Base-by-base conservation (phyloP, 2,113 vertebrate genomes). In the Phalacrocorax aristotelis region DNA sequence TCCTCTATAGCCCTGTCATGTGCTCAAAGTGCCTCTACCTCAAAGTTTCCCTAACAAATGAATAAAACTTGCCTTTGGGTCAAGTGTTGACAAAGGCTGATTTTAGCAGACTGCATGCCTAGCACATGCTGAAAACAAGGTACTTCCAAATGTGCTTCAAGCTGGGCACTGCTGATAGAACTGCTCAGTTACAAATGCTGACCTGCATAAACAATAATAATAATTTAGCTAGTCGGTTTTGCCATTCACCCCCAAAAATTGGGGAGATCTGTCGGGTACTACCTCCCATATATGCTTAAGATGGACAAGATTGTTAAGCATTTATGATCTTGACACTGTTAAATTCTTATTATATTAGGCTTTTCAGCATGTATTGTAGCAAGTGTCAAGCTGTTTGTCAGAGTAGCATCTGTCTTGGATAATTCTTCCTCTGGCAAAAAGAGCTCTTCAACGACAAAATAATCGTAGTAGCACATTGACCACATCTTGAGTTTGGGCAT, bases 401-500 rank as follows among this genome's bases (percentile, higher is more conserved):
- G 89, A 89, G 92, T 64, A 86, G 71, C 71, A 95, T 68, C 79
- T 88, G 90, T 52, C 89, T 93, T 81, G 34, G 42, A 87, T 70
- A 95, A 89, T 77, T 83, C 60, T 70, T 78, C 90, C 64, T 61
- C 84, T 88, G 70, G 52, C 79, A 94, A 72, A 60, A 87, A 72
- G 74, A 80, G 12, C 71, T 70, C 54, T 66, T 79, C 68, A 86
- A 34, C 84, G 68, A 89, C 2, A 2, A 83, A 87, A 68, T 84
- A 93, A 86, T 26, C 25, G 2, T 48, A 72, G 68, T 11, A 93
- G 79, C 40, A 88, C 78, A 94, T 9, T 92, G 91, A 84, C 94
- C 91, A 85, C 83, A 96, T 95, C 96, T 92, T 87, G 79, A 96
- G 66, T 83, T 96, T 94, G 90, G 85, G 83, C 83, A 78, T 60